Base-by-base conservation (phyloP, 1,140 invertebrate genomes). In the Cherax destructor region DNA sequence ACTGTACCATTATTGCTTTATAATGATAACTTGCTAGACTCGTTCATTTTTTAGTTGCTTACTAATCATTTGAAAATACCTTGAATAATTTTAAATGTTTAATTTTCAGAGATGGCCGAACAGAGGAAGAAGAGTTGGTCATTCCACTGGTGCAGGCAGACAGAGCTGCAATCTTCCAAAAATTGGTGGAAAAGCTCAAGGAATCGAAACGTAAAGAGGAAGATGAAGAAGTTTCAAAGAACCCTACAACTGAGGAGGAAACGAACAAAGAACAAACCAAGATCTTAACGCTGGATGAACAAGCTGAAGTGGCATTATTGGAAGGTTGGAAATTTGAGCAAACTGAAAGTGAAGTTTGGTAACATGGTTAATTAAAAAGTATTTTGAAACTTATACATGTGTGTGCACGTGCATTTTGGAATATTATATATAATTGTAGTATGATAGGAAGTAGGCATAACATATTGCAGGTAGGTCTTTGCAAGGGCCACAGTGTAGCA, bases 301-400 rank as follows among this genome's bases (percentile, higher is more conserved):
- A 91, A 56, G 89, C 89, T 49, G 89, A 77, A 85, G 72, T 30
- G 52, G 89, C 89, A 18, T 21, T 91, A 9, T 21, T 91, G 59
- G 89, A 91, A 91, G 89, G 89, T 91, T 74, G 24, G 69, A 30
- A 10, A 5, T 69, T 18, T 69, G 65, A n/a, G 65, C 16, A 21
- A 21, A n/a, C 65, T 69, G 65, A 69, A 21, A 18, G 16, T 59
- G 56, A 16, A 59, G 0, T 41, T 41, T 41, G 30, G 30, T 41
- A 41, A 41, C 30, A 41, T 41, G 30, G 30, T 41, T 41, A 41
- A 41, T 41, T 41, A 41, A 41, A 41, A 41, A 41, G 30, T 41
- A 41, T 2, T 41, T 41, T 41, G 30, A 41, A 41, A 41, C 30
- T 2, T 41, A 41, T 0, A 41, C 2, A 2, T 41, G 30, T 41